A percentile compares a stretch with the other conserved stretches of the same genome.
phyloP scores from a whole-genome alignment of 2,888 invertebrate species.

The Adineta ricciae region DNA sequence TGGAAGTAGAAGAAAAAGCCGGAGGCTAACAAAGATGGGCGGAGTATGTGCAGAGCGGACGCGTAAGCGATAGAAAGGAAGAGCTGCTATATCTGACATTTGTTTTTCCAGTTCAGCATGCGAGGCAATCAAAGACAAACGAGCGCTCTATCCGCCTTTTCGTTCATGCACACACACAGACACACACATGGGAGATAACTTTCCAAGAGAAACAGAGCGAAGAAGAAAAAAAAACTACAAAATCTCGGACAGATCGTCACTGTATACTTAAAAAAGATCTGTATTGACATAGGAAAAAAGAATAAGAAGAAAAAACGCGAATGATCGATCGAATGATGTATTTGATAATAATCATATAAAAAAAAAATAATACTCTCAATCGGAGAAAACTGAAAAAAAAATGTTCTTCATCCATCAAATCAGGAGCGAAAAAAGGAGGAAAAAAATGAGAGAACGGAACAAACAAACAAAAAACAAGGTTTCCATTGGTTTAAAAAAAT shows the following conservation, averaged over 20 bases:
- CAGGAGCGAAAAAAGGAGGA: background rate
- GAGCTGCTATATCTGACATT: background rate
- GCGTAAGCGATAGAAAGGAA: background rate
- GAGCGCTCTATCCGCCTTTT: background rate
- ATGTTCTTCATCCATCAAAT: background rate
- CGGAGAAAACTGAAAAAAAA: background rate
- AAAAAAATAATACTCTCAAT: background rate
- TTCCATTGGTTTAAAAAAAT: background rate
- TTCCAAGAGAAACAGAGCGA: background rate
- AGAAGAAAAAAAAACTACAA: background rate
- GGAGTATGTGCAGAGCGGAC: background rate
- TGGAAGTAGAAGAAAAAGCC: background rate
- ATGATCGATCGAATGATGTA: background rate
- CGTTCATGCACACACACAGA: background rate
- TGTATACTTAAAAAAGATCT: background rate
- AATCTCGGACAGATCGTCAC: background rate
- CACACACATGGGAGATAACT: background rate
- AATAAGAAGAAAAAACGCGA: background rate
- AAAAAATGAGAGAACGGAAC: background rate
- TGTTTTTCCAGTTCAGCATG: background rate
- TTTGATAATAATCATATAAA: constrained; percentile 9
- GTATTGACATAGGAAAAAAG: background rate
- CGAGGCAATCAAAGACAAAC: background rate
- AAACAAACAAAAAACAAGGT: background rate
- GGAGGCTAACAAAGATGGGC: background rate